Base-by-base conservation (phyloP, 2,888 invertebrate species). In the Drosophila kanekoi region DNA sequence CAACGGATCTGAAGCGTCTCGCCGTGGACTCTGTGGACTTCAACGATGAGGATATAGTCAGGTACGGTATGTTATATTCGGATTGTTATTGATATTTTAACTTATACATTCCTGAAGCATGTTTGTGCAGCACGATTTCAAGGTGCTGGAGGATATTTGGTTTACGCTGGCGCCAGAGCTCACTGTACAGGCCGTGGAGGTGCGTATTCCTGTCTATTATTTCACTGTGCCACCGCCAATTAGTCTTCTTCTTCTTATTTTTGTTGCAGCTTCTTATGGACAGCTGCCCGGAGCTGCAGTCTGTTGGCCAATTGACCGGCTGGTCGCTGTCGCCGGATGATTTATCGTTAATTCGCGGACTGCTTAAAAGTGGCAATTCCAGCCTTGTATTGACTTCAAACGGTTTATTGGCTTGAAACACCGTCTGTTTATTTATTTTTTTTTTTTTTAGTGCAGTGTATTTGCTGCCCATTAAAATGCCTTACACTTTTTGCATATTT, bases 251-350 rank as follows among this genome's bases (percentile, higher is more conserved):
- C 3, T 4, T 45, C 9, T 0, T 6, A 37, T 60, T 1, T 9
- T 10, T 28, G 23, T 74, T 40, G 0, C 37, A 92, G 92, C 90
- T 95, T 11, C 91, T 96, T 45, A 95, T 95, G 94, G 95, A 95
- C 57, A 93, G 93, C 75, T 95, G 95, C 79, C 95, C 95, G 0
- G 95, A 94, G 76, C 92, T 96, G 44, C 94, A 92, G 75, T 94
- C 94, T 70, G 92, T 96, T 11, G 96, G 96, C 0, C 94, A 95
- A 89, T 90, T 96, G 16, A 95, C 94, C 48, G 95, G 95, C 0
- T 96, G 96, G 96, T 93, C 94, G 67, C 93, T 95, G 69, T 94
- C 94, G 0, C 94, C 94, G 0, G 95, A 95, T 79, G 96, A 96
- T 75, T 93, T 95, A 91, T 94, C 95, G 90, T 92, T 95, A 40